Base-by-base conservation (phyloP, 2,888 invertebrate species). In the Dorcus parallelipipedus region DNA sequence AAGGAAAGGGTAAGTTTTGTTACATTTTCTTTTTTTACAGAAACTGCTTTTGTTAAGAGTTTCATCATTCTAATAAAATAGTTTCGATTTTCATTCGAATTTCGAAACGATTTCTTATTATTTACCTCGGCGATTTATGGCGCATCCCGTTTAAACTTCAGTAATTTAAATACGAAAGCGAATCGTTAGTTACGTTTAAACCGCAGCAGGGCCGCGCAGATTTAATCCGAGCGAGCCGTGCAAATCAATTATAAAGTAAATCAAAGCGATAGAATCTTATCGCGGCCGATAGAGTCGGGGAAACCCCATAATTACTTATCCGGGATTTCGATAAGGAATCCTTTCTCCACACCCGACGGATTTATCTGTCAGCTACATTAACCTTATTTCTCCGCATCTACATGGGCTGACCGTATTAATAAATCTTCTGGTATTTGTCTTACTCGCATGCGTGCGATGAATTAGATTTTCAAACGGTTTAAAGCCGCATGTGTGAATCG, bases 1-100 rank as follows among this genome's bases (percentile, higher is more conserved):
- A 62, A 87, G 87, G 78, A 87, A 89, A 62, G 95, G 95, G 95
- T 95, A 82, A 87, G 86, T 79, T 9, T 14, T 9, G 52, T 41
- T 14, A 41, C 41, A 41, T 10, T 10, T 41, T 41, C 2, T 33
- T 33, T 33, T 33, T 6, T 5, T 6, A 33, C 6, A 33, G 26
- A 33, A 33, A 33, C 4, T 1, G 3, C 26, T 5, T 33, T 33
- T 33, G 26, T 33, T 33, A 33, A 33, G 26, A 33, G 2, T 20
- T 20, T 20, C 20, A 20, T 20, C 3, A 33, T 5, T 5, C 26
- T 4, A 33, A 33, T 33, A 33, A 4, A 33, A 33, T 33, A 3
- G 7, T 33, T 33, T 33, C 7, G 26, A 33, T 33, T 7, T 6
- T 3, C 26, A 33, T 6, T 33, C 26, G 6, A 33, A 33, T 20